Conservation (phyloP, 2,888 invertebrate genomes). For the Linnaemya tessellans region DNA sequence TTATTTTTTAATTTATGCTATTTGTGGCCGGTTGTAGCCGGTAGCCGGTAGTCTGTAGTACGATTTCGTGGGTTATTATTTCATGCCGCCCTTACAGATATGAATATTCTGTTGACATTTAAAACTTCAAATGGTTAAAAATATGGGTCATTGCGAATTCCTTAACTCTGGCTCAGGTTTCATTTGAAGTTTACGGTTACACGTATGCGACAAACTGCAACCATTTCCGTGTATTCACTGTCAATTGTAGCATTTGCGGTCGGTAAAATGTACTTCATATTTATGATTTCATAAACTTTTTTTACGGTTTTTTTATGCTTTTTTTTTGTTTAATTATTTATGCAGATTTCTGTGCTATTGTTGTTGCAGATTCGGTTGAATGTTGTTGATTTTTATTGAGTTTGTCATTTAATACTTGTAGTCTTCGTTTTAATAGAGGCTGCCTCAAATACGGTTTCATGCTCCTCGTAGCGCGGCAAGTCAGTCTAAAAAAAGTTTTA, state of each 20-base stretch:
- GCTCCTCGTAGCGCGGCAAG: background rate
- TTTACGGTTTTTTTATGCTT: background rate
- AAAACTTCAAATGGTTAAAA: background rate
- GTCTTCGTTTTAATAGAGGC: constrained; percentile 32
- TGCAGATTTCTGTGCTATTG: constrained; percentile 39
- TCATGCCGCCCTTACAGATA: too few species aligned
- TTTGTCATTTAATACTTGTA: constrained; percentile 62
- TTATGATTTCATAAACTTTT: constrained; percentile 47
- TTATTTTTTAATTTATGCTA: too few species aligned
- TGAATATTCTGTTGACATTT: background rate
- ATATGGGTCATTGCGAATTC: constrained; percentile 25
- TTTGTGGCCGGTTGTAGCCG: too few species aligned
- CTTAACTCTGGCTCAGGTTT: constrained; percentile 11
- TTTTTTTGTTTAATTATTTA: constrained; percentile 35
- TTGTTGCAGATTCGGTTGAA: constrained; percentile 19
- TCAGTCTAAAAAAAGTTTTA: background rate
- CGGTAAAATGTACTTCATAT: constrained; percentile 33
- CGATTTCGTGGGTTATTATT: too few species aligned
- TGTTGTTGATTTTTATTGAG: constrained; percentile 52
- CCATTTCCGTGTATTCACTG: constrained; percentile 51
- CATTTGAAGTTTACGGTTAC: constrained; percentile 27
- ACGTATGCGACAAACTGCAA: background rate
- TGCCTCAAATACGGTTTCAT: constrained; percentile 23
- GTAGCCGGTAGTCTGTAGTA: too few species aligned
- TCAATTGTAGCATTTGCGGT: constrained; percentile 31